Base-by-base conservation (phyloP, 2,888 invertebrate genomes). In the Aquatica leii region DNA sequence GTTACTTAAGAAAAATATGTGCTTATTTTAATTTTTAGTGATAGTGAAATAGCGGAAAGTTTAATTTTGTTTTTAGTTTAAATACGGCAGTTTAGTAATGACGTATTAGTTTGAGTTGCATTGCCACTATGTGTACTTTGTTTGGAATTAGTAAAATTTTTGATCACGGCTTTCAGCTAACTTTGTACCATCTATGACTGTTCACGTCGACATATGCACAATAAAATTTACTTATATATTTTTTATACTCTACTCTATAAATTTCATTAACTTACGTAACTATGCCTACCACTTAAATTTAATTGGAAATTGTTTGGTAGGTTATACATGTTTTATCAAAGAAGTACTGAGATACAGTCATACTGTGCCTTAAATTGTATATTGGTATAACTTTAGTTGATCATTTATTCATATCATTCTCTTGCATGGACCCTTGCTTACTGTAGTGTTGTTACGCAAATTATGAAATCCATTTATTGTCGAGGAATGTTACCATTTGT, bases 311-410 rank as follows among this genome's bases (percentile, higher is more conserved):
- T 56, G 37, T 31, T 31, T 37, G 55, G 62, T 59, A 62, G 57
- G 62, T 59, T 14, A 34, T 58, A 62, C 61, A 59, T 54, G 48
- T 57, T 63, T 60, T 59, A 63, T 63, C 57, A 63, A 61, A 65
- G 34, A 59, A 76, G 77, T 79, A 79, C 79, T 79, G 79, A 78
- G 80, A 80, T 79, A 80, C 80, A 64, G 64, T 64, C 59, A 79
- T 74, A 73, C 77, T 77, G 80, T 80, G 80, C 80, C 80, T 80
- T 77, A 69, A 69, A 73, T 76, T 75, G 77, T 77, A 76, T 77
- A 77, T 79, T 76, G 77, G 75, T 75, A 78, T 71, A 73, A 75
- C 62, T 71, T 75, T 74, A 75, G 37, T 64, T 43, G 20, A 31
- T 72, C 74, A 59, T 59, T 15, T 41, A 64, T 69, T 69, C 75